A percentile compares a stretch with the other conserved stretches of the same genome.
Conservation (phyloP, 2,113 vertebrate species). For the Ellobius talpinus region DNA sequence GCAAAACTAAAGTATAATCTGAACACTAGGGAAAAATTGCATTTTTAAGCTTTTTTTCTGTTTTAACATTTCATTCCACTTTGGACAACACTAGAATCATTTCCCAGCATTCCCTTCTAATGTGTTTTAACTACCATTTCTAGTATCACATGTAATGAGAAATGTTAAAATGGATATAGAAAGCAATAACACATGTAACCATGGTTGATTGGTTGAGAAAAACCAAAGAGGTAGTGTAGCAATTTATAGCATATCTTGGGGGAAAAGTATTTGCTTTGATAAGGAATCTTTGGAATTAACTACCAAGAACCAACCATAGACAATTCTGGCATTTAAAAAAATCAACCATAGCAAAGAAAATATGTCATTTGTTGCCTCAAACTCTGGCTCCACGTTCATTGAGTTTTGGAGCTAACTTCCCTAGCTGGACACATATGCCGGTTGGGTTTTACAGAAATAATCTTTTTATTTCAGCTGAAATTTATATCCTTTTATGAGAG, state of each 20-base stretch:
- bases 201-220: slow-evolving; percentile 69
- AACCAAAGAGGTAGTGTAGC: slow-evolving; percentile 62
- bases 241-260: slow-evolving; percentile 55
- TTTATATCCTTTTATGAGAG: slow-evolving; percentile 4
- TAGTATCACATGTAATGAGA: slow-evolving; percentile 53
- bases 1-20: background rate
- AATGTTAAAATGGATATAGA: slow-evolving; percentile 34
- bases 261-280: slow-evolving; percentile 46
- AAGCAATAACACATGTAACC: slow-evolving; percentile 58
- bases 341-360: slow-evolving; percentile 55
- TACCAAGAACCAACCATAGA: slow-evolving; percentile 39
- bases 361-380: slow-evolving; percentile 30
- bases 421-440: background rate
- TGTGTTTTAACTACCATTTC: slow-evolving; percentile 51
- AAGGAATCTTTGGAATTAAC: slow-evolving; percentile 66
- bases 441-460: slow-evolving; percentile 42
- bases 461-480: slow-evolving; percentile 41
- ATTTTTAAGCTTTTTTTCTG: background rate
- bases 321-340: background rate
- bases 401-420: background rate
- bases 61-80: background rate
- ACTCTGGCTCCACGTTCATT: slow-evolving; percentile 29
- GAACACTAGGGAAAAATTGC: background rate
- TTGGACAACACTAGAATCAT: slow-evolving; percentile 4
- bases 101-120: slow-evolving; percentile 47